phyloP scores from a whole-genome alignment of 1,140 invertebrate species.

The Rhizoglyphus robini region DNA sequence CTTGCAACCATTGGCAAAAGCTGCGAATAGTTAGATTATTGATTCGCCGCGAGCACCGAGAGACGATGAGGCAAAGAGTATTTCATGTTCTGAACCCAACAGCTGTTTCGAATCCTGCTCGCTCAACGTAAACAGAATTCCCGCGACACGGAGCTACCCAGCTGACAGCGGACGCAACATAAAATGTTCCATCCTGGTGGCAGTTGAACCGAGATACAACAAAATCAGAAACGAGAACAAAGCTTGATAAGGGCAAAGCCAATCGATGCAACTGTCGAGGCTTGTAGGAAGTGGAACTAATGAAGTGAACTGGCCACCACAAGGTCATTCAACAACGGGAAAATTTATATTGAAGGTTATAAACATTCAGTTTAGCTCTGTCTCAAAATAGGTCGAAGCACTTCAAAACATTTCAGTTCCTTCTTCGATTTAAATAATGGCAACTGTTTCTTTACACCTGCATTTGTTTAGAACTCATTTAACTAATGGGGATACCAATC shows the following conservation, averaged over 20 bases:
- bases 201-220: slow-evolving; percentile 85
- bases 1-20: too few relatives aligned
- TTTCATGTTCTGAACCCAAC: not conserved
- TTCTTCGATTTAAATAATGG: too few relatives aligned
- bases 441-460: too few relatives aligned
- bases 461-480: too few relatives aligned
- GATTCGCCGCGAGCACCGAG: not conserved
- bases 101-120: not conserved
- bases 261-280: slow-evolving; percentile 48
- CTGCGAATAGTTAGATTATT: too few relatives aligned
- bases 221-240: slow-evolving; percentile 81
- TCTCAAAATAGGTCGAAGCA: too few relatives aligned
- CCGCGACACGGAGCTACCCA: slow-evolving; percentile 54
- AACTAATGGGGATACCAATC: too few relatives aligned
- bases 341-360: slow-evolving; percentile 50
- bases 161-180: slow-evolving; percentile 69
- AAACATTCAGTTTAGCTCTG: too few relatives aligned
- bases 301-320: not conserved
- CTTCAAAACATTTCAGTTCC: too few relatives aligned
- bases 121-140: slow-evolving; percentile 29
- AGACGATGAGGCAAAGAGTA: not conserved
- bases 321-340: slow-evolving; percentile 46
- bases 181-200: slow-evolving; percentile 89
- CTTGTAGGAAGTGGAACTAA: slow-evolving; percentile 19
- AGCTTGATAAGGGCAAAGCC: slow-evolving; percentile 73